Conservation (phyloP, 2,888 invertebrate genomes). For the Parochlus steinenii region DNA sequence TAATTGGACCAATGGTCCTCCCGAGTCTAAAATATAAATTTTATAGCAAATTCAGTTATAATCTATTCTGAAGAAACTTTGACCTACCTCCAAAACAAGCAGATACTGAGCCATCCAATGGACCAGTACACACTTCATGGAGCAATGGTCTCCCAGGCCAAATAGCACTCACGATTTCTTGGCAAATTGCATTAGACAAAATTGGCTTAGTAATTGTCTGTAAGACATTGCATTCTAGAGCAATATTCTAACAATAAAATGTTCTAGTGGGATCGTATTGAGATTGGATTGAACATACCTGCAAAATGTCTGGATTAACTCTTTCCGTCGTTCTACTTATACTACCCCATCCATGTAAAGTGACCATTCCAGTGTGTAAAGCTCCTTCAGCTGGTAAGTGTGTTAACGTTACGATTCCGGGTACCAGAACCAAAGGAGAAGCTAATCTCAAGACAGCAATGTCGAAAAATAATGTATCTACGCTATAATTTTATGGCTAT, state of each 20-base stretch:
- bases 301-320: conserved; percentile 16
- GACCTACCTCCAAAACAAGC: conserved; percentile 17
- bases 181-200: conserved; percentile 18
- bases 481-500: conserved; percentile 17
- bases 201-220: conserved; percentile 19
- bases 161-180: conserved; percentile 15
- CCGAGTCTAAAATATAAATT: conserved; percentile 1
- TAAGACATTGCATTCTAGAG: too few relatives aligned
- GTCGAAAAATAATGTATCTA: too few relatives aligned
- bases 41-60: neutral
- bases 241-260: too few relatives aligned
- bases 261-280: too few relatives aligned
- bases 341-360: conserved; percentile 20
- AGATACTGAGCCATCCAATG: conserved; percentile 20
- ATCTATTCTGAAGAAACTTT: neutral
- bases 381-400: conserved; percentile 16
- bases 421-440: conserved; percentile 18
- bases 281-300: too few relatives aligned
- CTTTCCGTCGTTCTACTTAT: conserved; percentile 16
- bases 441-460: conserved; percentile 20
- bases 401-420: conserved; percentile 16
- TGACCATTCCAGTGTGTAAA: conserved; percentile 16
- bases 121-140: conserved; percentile 25
- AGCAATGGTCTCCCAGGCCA: conserved; percentile 15
- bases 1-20: conserved; percentile 4